Base-by-base conservation (phyloP, 2,888 invertebrate species). In the Eupithecia tripunctaria region DNA sequence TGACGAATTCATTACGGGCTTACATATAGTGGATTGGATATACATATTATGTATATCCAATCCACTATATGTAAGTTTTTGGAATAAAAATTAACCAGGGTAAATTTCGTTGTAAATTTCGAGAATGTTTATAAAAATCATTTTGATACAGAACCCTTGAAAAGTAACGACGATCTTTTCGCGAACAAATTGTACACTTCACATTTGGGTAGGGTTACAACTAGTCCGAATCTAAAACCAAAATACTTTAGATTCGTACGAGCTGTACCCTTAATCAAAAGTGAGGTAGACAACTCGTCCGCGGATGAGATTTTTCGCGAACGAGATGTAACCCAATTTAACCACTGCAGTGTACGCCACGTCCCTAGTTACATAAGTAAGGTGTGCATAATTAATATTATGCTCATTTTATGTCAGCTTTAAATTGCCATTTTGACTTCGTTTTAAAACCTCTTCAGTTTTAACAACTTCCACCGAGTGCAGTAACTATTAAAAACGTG, bases 401-500 rank as follows among this genome's bases (percentile, higher is more conserved):
- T 14, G 56, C 25, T 25, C 56, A 14, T 56, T 56, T 56, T 56
- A 56, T 56, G 25, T 21, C 14, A 25, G 12, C 8, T 25, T 25
- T 56, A 56, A 25, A 56, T 56, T 56, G 25, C 56, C 56, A 56
- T 56, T 21, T 56, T 56, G 25, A 56, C 12, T 56, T 25, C 56
- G 25, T 56, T 56, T 56, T 14, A 56, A 56, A 25, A 56, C 56
- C 56, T 51, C 21, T 51, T 51, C 21, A 27, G 60, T 60, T 59
- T 56, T 56, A 67, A 15, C 60, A 29, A 29, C 29, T 60, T 60
- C 29, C 60, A 7, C 29, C 60, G 18, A 60, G 29, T 29, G 60
- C 60, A 60, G 29, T 60, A 18, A 60, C 60, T 29, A 29, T 60
- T 60, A 60, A 60, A 60, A 56, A 25, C 27, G 29, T 60, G 18